Base-by-base conservation (phyloP, 2,113 vertebrate species). In the Varanus komodoensis region DNA sequence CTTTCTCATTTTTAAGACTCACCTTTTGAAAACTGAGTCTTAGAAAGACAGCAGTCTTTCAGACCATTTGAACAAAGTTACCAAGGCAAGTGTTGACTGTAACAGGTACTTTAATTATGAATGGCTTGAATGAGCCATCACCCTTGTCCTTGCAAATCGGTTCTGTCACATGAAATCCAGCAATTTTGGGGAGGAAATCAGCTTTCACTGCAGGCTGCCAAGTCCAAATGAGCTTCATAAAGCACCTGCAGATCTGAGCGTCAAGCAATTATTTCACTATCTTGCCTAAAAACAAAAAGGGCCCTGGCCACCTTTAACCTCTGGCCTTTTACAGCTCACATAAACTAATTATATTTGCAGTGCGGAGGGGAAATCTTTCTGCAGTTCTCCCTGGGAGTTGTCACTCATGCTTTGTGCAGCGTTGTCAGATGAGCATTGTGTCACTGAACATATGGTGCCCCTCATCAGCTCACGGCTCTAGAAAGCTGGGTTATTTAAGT, bases 341-440 rank as follows among this genome's bases (percentile, higher is more conserved):
- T 98, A 99, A 99, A 99, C 98, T 99, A 99, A 99, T 99, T 99
- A 99, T 97, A 97, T 97, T 97, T 97, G 96, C 87, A 87, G 95
- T 90, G 88, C 94, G 94, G 93, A 87, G 92, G 90, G 91, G 90
- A 90, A 93, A 92, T 64, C 52, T 94, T 94, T 91, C 93, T 21
- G 57, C 79, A 86, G 95, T 91, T 96, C 95, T 94, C 96, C 95
- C 92, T 95, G 97, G 98, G 98, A 96, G 93, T 96, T 96, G 95
- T 97, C 94, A 91, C 97, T 97, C 96, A 92, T 95, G 96, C 95
- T 98, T 98, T 98, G 97, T 97, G 97, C 96, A 95, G 93, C 84
- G 67, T 91, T 89, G 94, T 95, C 95, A 83, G 94, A 96, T 97
- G 97, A 97, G 96, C 93, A 94, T 97, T 94, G 89, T 92, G 95